Conservation (phyloP, 2,797 vertebrate genomes). For the Xenentodon cancila region DNA sequence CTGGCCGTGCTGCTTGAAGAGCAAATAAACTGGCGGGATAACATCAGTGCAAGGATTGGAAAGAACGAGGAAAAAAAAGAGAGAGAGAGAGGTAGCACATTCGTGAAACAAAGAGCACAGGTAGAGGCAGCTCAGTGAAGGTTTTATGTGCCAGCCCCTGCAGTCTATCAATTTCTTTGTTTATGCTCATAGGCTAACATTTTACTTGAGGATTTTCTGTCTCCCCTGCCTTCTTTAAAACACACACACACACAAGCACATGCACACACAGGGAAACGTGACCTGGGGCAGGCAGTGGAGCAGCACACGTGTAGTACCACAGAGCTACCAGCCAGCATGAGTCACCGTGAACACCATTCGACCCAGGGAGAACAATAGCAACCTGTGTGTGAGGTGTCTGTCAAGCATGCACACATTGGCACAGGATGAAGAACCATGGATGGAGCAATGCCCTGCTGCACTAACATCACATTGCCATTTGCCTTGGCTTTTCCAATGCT, state of each 20-base stretch:
- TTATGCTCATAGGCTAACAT: conserved; percentile 26
- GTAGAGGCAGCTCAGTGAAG: conserved; percentile 39
- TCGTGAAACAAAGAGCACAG: conserved; percentile 52
- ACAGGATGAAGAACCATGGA: conserved; percentile 56
- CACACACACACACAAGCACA: conserved; percentile 16
- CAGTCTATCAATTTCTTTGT: conserved; percentile 22
- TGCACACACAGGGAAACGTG: conserved; percentile 60
- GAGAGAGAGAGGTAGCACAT: conserved; percentile 16
- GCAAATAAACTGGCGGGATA: conserved; percentile 51
- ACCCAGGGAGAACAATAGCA: conserved; percentile 77
- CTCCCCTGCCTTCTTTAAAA: conserved; percentile 39
- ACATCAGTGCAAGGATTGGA: conserved; percentile 28
- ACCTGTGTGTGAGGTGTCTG: conserved; percentile 76
- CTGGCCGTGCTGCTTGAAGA: conserved; percentile 44
- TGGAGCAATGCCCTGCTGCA: conserved; percentile 50
- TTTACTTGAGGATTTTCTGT: conserved; percentile 33
- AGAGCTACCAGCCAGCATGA: conserved; percentile 70
- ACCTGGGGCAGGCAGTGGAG: conserved; percentile 72
- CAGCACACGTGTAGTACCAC: conserved; percentile 75
- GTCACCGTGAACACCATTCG: conserved; percentile 72
- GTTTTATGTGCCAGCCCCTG: conserved; percentile 29
- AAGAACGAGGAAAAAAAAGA: conserved; percentile 17
- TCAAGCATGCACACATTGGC: conserved; percentile 64
- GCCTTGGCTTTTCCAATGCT: conserved; percentile 13
- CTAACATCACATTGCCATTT: conserved; percentile 47